A percentile compares a stretch with the other conserved stretches of the same genome.
These are phyloP conservation scores for Coryphaenoides rupestris DNA, from an alignment of 2,113 vertebrate genomes.

Conservation along the genomic window DNA sequence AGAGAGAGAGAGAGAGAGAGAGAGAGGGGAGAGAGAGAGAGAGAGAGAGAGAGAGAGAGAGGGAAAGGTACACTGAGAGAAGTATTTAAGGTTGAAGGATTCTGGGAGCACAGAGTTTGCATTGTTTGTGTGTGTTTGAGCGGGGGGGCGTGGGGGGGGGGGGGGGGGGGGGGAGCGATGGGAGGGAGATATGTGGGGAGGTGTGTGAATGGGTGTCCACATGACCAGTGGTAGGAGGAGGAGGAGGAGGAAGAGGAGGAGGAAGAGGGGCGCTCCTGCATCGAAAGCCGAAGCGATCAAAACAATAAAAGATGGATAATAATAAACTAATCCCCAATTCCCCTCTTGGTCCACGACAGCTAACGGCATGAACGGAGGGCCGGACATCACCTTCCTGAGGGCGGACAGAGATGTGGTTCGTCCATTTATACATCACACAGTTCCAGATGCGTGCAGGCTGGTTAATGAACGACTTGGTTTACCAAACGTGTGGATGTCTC, in stretches of 20 bases:
- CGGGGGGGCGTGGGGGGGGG: too few relatives aligned
- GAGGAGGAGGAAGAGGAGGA: conserved; percentile 4
- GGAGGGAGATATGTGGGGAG: conserved; percentile 7
- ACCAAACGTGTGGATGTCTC: too few relatives aligned
- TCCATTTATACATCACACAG: neutral
- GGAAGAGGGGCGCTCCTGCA: too few relatives aligned
- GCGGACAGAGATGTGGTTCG: conserved; percentile 78
- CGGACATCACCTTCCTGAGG: conserved; percentile 58
- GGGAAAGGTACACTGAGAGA: neutral
- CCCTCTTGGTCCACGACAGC: conserved; percentile 43
- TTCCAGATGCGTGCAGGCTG: too few relatives aligned
- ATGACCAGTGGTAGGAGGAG: conserved; percentile 8
- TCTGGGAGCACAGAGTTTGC: conserved; percentile 47
- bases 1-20: too few relatives aligned
- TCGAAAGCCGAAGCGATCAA: conserved; percentile 15
- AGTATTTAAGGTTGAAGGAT: conserved; percentile 30
- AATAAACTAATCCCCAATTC: conserved; percentile 26
- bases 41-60: neutral
- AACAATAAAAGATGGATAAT: conserved; percentile 41
- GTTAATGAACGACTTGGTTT: too few relatives aligned
- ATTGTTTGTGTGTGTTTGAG: conserved; percentile 39
- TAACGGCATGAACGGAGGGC: conserved; percentile 50
- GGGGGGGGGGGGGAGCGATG: neutral
- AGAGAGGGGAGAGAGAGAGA: too few relatives aligned
- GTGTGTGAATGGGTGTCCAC: neutral